These are phyloP conservation scores for Bellardia bayeri DNA, from an alignment of 2,888 invertebrate genomes.

Conservation along the genomic window DNA sequence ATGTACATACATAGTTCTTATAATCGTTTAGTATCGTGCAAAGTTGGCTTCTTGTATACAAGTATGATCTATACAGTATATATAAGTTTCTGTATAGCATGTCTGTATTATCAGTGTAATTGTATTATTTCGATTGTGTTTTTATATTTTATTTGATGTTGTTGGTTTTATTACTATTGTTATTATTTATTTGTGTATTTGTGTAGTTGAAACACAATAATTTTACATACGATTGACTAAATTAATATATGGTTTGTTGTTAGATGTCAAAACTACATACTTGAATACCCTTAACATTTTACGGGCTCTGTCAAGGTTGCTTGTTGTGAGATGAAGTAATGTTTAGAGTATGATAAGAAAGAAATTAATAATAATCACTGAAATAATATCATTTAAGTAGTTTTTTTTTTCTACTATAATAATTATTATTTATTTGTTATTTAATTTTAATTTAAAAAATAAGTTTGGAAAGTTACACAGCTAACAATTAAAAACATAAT, in stretches of 20 bases:
- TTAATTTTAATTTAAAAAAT: background rate
- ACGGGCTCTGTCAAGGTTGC: slow-evolving; percentile 25
- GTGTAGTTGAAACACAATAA: slow-evolving; percentile 56
- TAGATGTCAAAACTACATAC: slow-evolving; percentile 17
- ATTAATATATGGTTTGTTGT: slow-evolving; percentile 75
- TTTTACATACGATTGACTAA: slow-evolving; percentile 77
- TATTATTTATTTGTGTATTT: slow-evolving; percentile 6
- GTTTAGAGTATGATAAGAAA: no score
- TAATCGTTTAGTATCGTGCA: slow-evolving; percentile 3
- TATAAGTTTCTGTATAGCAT: background rate
- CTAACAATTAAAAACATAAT: background rate
- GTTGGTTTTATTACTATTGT: background rate
- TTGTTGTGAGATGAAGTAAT: background rate
- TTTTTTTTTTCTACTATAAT: no score
- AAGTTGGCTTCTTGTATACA: background rate
- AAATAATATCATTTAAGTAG: no score
- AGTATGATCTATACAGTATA: no score
- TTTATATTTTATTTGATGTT: background rate
- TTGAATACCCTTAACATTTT: slow-evolving; percentile 43
- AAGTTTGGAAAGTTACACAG: background rate
- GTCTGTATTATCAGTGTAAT: slow-evolving; percentile 6
- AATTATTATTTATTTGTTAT: background rate
- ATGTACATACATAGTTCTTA: background rate
- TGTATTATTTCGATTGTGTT: slow-evolving; percentile 1
- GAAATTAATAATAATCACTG: no score